Conservation (phyloP, 2,113 vertebrate genomes). For the Acrocephalus kingi region DNA sequence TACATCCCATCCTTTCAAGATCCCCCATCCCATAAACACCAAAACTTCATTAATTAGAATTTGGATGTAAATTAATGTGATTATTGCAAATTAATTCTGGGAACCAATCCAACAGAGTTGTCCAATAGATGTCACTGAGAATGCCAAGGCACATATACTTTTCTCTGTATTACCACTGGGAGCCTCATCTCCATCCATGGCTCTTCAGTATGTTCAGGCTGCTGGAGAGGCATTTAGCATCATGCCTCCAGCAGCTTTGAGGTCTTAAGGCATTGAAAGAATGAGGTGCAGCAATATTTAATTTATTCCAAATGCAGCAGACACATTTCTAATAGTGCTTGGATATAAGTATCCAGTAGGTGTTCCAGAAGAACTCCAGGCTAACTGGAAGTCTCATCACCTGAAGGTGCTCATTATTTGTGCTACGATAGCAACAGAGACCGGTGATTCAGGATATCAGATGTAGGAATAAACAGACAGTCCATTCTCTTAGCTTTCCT, state of each 20-base stretch:
- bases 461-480: background rate
- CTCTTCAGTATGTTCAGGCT: background rate
- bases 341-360: background rate
- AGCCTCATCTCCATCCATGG: background rate
- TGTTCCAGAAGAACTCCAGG: background rate
- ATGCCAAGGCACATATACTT: background rate
- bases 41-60: background rate
- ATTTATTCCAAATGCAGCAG: background rate
- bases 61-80: conserved; percentile 26
- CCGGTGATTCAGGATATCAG: background rate
- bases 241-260: background rate
- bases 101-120: background rate
- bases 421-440: background rate
- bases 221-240: background rate
- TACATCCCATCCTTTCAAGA: background rate
- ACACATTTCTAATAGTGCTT: background rate
- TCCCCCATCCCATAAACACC: background rate
- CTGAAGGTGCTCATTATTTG: background rate
- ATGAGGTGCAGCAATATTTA: background rate
- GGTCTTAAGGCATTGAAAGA: background rate
- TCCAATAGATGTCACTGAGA: background rate
- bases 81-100: conserved; percentile 24
- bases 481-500: background rate
- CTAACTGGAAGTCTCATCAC: background rate
- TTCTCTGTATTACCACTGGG: background rate